These are phyloP conservation scores for Athalia rosae DNA, from an alignment of 2,888 invertebrate species.

Conservation along the genomic window DNA sequence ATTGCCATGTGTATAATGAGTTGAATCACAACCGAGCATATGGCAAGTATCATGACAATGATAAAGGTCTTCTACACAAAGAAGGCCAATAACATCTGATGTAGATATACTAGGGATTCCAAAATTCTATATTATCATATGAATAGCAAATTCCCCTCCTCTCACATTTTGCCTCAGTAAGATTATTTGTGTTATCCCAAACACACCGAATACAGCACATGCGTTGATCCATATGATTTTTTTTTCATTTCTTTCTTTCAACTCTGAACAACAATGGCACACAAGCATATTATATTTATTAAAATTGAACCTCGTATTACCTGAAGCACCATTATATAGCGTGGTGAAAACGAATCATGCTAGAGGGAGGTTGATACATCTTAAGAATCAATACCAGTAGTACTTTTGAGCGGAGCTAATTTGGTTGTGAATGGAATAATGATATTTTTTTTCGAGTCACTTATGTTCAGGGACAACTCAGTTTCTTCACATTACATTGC, in stretches of 20 bases:
- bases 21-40: background rate
- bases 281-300: too few relatives aligned
- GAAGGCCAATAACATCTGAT: slow-evolving; percentile 11
- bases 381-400: background rate
- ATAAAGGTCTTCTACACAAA: background rate
- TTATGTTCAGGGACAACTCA: background rate
- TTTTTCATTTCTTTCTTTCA: background rate
- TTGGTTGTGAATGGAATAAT: slow-evolving; percentile 11
- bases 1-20: background rate
- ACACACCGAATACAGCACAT: slow-evolving; percentile 19
- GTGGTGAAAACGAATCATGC: background rate
- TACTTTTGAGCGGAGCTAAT: background rate
- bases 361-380: background rate
- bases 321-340: background rate
- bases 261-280: too few relatives aligned
- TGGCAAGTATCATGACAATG: slow-evolving; percentile 24
- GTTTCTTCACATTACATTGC: background rate
- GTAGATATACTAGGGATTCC: slow-evolving; percentile 1
- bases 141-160: slow-evolving; percentile 10
- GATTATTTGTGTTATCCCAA: slow-evolving; percentile 11
- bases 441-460: slow-evolving; percentile 6
- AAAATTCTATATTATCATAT: slow-evolving; percentile 15
- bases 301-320: background rate
- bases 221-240: background rate
- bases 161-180: background rate